Base-by-base conservation (phyloP, 2,113 vertebrate species). In the Accipiter virgatus region DNA sequence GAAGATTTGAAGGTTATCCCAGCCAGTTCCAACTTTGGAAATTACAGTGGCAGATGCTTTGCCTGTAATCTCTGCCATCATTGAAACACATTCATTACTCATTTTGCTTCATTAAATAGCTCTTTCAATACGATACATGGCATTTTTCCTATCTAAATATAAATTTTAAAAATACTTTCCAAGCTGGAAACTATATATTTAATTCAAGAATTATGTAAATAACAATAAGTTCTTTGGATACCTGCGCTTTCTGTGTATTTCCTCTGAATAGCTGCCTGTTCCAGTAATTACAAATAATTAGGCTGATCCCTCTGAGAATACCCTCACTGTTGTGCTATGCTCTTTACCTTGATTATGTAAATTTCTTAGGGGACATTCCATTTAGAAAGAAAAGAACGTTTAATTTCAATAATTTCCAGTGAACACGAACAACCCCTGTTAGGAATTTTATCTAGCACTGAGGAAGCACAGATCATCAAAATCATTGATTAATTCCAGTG, bases 31-130 rank as follows among this genome's bases (percentile, higher is more conserved):
- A 92, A 3, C 36, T 93, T 82, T 23, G 23, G 66, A 92, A 93
- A 97, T 92, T 83, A 87, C 40, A 91, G 66, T 88, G 66, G 66
- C 85, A 98, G 90, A 95, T 97, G 86, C 40, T 96, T 96, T 81
- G 45, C 32, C 42, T 58, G 67, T 83, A 78, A 96, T 89, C 79
- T 94, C 75, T 92, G 90, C 58, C 84, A 93, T 55, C 72, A 61
- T 2, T 66, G 47, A 59, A 68, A 70, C 18, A 74, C 8, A 79
- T 18, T 81, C 32, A 27, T 45, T 91, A 75, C 6, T 67, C 5
- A 73, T 77, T 89, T 96, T 94, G 18, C 18, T 86, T 85, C 34
- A 70, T 73, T 81, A 85, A 91, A 52, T 29, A 59, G 29, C 22
- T 67, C 32, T 92, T 92, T 31, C 38, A 77, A 50, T 14, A 65